Base-by-base conservation (phyloP, 2,113 vertebrate species). In the Amblyornis subalaris region DNA sequence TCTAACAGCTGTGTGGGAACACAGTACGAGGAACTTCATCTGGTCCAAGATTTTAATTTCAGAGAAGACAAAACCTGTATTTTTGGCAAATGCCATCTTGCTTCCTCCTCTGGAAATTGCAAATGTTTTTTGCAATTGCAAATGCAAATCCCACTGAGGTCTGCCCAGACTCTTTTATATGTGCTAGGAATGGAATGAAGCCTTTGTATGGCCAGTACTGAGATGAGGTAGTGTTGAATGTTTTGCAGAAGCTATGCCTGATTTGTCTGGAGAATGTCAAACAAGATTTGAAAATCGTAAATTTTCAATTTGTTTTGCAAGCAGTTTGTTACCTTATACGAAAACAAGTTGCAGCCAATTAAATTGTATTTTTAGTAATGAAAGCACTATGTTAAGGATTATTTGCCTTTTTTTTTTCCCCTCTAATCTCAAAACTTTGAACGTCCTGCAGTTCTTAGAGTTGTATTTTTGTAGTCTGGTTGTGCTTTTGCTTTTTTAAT, bases 341-440 rank as follows among this genome's bases (percentile, higher is more conserved):
- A 96, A 96, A 97, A 82, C 50, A 84, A 12, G 33, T 86, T 64
- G 3, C 44, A 85, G 38, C 35, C 17, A 86, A 61, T 95, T 92
- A 91, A 64, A 69, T 91, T 87, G 65, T 86, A 54, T 87, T 95
- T 95, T 95, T 85, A 85, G 78, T 73, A 69, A 66, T 28, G 28
- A 65, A 88, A 92, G 45, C 13, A 62, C 24, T 69, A 7, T 54
- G 28, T 78, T 88, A 78, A 62, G 20, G 70, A 54, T 45, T 0
- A 74, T 73, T 66, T 85, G 5, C 31, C 2, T 31, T 54, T 40
- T 38, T 31, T 22, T 44, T 13, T 6, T 0, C 6, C 19, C 8
- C 14, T 4, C 9, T 17, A 51, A 2, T 66, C 19, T 61, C 47
- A 70, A 73, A 70, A 60, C 13, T 72, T 81, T 29, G 71, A n/a